Conservation (phyloP, 1,140 invertebrate species). For the Drosophila yakuba region DNA sequence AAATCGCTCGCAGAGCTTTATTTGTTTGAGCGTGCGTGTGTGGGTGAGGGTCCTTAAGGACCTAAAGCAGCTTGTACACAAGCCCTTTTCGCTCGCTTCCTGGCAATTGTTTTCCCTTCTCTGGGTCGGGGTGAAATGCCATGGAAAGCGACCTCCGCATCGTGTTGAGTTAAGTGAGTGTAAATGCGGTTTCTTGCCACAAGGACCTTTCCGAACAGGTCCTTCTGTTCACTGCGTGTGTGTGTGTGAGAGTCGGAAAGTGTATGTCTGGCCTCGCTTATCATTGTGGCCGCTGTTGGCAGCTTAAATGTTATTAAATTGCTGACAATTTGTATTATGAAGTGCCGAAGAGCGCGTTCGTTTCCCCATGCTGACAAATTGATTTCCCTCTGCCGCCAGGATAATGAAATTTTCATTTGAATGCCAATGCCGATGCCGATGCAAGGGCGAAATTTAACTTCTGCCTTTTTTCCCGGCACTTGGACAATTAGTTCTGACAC, state of each 20-base stretch:
- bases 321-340: slow-evolving; percentile 72
- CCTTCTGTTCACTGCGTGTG: slow-evolving; percentile 14
- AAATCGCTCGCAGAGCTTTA: slow-evolving; percentile 72
- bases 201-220: slow-evolving; percentile 37
- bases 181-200: slow-evolving; percentile 70
- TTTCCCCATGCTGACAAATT: slow-evolving; percentile 60
- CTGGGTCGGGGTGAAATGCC: slow-evolving; percentile 10
- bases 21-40: slow-evolving; percentile 56
- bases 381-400: slow-evolving; percentile 50
- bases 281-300: slow-evolving; percentile 55
- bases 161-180: slow-evolving; percentile 76
- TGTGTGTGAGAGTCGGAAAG: not conserved
- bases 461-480: slow-evolving; percentile 25
- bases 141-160: slow-evolving; percentile 38
- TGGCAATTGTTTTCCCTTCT: slow-evolving; percentile 69
- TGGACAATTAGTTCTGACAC: slow-evolving; percentile 66
- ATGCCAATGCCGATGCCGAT: slow-evolving; percentile 34
- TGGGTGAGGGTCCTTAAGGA: slow-evolving; percentile 50
- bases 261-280: slow-evolving; percentile 28
- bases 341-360: slow-evolving; percentile 18
- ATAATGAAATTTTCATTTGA: slow-evolving; percentile 66
- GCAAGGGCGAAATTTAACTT: slow-evolving; percentile 7
- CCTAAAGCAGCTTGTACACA: slow-evolving; percentile 73
- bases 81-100: slow-evolving; percentile 49
- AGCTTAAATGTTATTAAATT: slow-evolving; percentile 80